These are phyloP conservation scores for Plumapathes pennacea DNA, from an alignment of 92 coral and sea anemone genomes.

Conservation along the genomic window DNA sequence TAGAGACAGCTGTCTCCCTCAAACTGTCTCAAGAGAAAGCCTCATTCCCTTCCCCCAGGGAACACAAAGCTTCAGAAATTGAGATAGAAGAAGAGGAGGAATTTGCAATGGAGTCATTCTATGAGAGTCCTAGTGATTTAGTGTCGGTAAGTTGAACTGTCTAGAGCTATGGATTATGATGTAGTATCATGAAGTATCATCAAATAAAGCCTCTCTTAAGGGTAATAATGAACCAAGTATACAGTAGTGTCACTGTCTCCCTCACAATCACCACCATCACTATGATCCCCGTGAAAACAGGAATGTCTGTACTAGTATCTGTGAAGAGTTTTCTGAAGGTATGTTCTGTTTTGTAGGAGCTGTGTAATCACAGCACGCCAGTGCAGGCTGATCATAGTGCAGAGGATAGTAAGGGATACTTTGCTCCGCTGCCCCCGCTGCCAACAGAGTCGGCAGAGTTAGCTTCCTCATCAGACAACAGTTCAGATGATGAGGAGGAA, in stretches of 20 bases:
- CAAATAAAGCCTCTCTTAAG: too few species aligned
- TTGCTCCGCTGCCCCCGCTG: constrained; percentile 91
- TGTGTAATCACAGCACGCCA: constrained; percentile 61
- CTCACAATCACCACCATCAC: too few species aligned
- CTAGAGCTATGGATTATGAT: too few species aligned
- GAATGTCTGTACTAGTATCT: too few species aligned
- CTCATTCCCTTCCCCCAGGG: constrained; percentile 10
- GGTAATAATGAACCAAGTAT: too few species aligned
- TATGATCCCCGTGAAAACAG: too few species aligned
- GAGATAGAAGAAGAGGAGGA: constrained; percentile 20
- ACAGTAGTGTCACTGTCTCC: too few species aligned
- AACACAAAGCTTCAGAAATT: constrained; percentile 13
- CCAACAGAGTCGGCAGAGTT: constrained; percentile 55
- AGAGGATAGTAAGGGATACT: constrained; percentile 57
- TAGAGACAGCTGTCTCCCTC: constrained; percentile 47
- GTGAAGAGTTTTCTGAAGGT: too few species aligned
- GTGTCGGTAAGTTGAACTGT: constrained; percentile 56
- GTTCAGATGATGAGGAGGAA: constrained; percentile 78
- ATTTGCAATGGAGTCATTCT: constrained; percentile 28
- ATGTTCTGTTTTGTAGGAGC: too few species aligned
- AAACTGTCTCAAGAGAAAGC: constrained; percentile 37
- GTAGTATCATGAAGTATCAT: too few species aligned
- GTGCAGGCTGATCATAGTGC: constrained; percentile 5
- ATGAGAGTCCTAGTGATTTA: constrained; percentile 67
- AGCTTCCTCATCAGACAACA: constrained; percentile 75